Evolutionary conservation across 35 echinoderm and acorn worm genomes (phyloP).

Genomic region (Patiria miniata): DNA sequence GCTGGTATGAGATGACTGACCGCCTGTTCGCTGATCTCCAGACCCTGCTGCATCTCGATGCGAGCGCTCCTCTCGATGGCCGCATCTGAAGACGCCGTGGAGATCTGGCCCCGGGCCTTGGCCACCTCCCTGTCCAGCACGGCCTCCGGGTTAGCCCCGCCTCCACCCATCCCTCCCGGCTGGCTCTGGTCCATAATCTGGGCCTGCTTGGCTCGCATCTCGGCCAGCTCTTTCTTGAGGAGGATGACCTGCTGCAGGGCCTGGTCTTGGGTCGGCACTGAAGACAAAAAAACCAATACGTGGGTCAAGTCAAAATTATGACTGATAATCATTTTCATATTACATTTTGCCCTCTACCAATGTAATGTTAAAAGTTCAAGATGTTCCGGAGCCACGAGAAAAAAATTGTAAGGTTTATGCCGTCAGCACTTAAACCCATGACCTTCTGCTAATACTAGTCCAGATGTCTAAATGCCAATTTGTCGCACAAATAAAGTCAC

Average conservation of each 20-base stretch:
- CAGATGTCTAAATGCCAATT: too few relatives aligned
- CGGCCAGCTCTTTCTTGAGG: conserved; percentile 95
- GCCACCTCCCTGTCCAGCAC: conserved; percentile 84
- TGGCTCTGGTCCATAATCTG: conserved; percentile 45
- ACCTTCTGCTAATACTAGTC: too few relatives aligned
- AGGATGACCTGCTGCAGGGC: conserved; percentile 96
- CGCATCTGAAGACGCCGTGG: conserved; percentile 55
- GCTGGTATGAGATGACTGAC: conserved; percentile 61
- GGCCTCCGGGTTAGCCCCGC: conserved; percentile 46
- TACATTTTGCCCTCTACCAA: too few relatives aligned
- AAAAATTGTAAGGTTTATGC: too few relatives aligned
- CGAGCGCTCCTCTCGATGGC: conserved; percentile 94
- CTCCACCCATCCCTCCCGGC: conserved; percentile 17
- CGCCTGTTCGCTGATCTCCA: conserved; percentile 89
- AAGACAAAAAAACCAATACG: background rate
- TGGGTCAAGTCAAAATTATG: too few relatives aligned
- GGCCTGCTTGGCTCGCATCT: conserved; percentile 97
- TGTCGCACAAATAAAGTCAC: too few relatives aligned
- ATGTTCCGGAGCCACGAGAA: too few relatives aligned
- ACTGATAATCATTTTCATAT: too few relatives aligned
- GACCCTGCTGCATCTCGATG: conserved; percentile 81
- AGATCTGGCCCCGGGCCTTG: conserved; percentile 78
- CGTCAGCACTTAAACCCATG: too few relatives aligned
- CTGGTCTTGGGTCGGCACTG: conserved; percentile 97
- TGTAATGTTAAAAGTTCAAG: too few relatives aligned